phyloP scores from a whole-genome alignment of 2,888 invertebrate species.

The Leptinotarsa tumamoca region DNA sequence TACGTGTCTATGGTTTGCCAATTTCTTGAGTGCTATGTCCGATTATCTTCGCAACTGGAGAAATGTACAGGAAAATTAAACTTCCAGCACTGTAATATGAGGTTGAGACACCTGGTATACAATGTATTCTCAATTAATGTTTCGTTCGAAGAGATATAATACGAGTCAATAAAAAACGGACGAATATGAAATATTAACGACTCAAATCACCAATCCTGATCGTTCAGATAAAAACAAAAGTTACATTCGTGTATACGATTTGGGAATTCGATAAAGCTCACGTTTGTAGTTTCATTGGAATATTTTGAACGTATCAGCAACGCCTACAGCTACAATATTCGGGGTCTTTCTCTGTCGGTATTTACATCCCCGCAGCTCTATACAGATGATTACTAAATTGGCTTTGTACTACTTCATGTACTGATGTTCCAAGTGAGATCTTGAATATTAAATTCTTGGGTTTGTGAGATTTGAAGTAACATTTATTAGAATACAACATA shows the following conservation, averaged over 20 bases:
- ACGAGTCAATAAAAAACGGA: not conserved
- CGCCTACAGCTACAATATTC: conserved; percentile 28
- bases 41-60: too few relatives aligned
- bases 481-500: not conserved
- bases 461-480: not conserved
- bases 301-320: conserved; percentile 24
- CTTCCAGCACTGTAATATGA: too few relatives aligned
- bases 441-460: conserved; percentile 4
- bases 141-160: not conserved
- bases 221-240: conserved; percentile 5
- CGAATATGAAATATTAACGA: not conserved
- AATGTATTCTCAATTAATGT: too few relatives aligned
- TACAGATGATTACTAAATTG: not conserved
- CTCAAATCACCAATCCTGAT: not conserved
- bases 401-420: not conserved
- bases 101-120: too few relatives aligned
- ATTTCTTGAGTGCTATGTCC: too few relatives aligned
- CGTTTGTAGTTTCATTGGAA: conserved; percentile 19
- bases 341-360: conserved; percentile 11
- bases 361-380: not conserved
- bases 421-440: not conserved
- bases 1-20: too few relatives aligned
- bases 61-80: too few relatives aligned
- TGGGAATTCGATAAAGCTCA: conserved; percentile 15
- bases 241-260: conserved; percentile 23